Conservation (phyloP, 2,888 invertebrate genomes). For the Dorcus parallelipipedus region DNA sequence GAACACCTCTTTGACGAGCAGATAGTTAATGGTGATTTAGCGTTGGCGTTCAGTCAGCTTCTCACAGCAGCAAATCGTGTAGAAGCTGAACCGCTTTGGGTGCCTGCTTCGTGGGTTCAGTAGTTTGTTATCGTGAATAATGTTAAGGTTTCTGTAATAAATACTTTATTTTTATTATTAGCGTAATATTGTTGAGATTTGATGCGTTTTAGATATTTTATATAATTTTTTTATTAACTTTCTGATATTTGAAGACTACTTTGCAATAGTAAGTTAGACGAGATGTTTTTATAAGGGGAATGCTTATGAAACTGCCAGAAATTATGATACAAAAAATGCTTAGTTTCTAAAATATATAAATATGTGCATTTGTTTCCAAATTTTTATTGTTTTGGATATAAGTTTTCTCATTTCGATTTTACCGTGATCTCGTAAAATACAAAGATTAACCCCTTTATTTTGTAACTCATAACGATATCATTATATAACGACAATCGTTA, state of each 20-base stretch:
- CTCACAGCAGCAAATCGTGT: conserved; percentile 77
- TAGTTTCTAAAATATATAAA: too few relatives aligned
- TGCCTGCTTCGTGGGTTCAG: conserved; percentile 92
- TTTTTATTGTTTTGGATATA: too few relatives aligned
- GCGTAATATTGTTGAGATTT: conserved; percentile 3
- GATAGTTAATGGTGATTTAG: conserved; percentile 88
- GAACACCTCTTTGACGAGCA: conserved; percentile 92
- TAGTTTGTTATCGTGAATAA: conserved; percentile 38
- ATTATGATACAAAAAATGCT: too few relatives aligned
- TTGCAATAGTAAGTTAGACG: too few relatives aligned
- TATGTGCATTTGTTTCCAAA: too few relatives aligned
- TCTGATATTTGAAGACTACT: background rate
- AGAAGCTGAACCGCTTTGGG: conserved; percentile 93
- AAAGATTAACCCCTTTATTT: too few relatives aligned
- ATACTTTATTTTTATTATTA: conserved; percentile 18
- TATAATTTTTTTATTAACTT: background rate
- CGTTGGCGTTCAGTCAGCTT: conserved; percentile 81
- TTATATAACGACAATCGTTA: too few relatives aligned
- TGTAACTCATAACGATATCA: too few relatives aligned
- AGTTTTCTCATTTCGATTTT: too few relatives aligned
- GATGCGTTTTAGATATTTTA: background rate
- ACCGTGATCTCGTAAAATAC: too few relatives aligned
- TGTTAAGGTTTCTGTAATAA: conserved; percentile 4
- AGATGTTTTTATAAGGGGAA: too few relatives aligned
- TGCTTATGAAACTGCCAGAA: too few relatives aligned